phyloP scores from a whole-genome alignment of 2,113 vertebrate species.

The Prunella fulvescens region DNA sequence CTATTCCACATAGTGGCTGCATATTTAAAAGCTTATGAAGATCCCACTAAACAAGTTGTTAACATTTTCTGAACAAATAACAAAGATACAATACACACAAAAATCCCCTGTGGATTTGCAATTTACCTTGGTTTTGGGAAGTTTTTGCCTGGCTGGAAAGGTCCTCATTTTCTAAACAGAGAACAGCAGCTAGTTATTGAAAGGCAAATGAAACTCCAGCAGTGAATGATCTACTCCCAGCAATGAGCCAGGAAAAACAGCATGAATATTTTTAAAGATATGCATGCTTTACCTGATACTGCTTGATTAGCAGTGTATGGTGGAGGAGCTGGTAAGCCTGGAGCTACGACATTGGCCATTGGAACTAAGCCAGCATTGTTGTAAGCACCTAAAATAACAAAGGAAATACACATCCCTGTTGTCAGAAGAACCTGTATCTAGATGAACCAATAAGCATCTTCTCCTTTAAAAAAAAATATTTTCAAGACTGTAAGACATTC shows the following conservation, averaged over 20 bases:
- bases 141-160: slow-evolving; percentile 71
- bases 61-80: not conserved
- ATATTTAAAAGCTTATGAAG: not conserved
- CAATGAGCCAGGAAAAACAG: not conserved
- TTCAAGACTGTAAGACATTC: not conserved
- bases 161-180: slow-evolving; percentile 75
- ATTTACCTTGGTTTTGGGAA: slow-evolving; percentile 76
- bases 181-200: slow-evolving; percentile 37
- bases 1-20: not conserved
- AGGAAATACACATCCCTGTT: not conserved
- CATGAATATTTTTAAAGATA: not conserved
- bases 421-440: not conserved
- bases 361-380: slow-evolving; percentile 94
- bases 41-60: not conserved
- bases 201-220: not conserved
- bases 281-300: slow-evolving; percentile 82
- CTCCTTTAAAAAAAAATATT: not conserved
- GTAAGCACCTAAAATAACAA: slow-evolving; percentile 87
- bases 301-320: slow-evolving; percentile 83
- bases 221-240: not conserved
- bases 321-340: slow-evolving; percentile 85
- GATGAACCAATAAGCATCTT: not conserved
- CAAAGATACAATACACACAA: not conserved
- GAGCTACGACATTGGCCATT: slow-evolving; percentile 87
- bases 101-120: not conserved